These are phyloP conservation scores for Synanceia verrucosa DNA, from an alignment of 2,797 vertebrate genomes.

Conservation along the genomic window DNA sequence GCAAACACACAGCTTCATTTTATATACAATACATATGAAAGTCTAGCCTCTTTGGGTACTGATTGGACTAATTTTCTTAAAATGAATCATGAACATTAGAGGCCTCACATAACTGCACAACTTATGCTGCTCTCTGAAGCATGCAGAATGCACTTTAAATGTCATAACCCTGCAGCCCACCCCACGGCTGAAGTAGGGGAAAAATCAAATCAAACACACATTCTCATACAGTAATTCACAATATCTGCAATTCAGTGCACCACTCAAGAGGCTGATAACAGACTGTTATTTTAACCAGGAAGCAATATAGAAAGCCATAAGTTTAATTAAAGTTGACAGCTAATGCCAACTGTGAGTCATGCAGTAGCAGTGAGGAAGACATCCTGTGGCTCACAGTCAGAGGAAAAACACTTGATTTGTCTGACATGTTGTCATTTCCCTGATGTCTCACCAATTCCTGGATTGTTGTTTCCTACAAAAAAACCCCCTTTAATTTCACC, in stretches of 20 bases:
- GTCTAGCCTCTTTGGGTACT: background rate
- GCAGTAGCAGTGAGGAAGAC: background rate
- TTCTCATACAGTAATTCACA: background rate
- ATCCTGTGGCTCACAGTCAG: background rate
- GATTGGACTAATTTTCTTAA: constrained; percentile 37
- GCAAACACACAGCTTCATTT: constrained; percentile 13
- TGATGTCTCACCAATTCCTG: background rate
- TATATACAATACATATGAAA: constrained; percentile 20
- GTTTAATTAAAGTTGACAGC: constrained; percentile 24
- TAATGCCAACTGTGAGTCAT: constrained; percentile 27
- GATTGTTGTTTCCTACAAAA: background rate
- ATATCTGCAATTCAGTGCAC: constrained; percentile 23
- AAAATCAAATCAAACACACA: constrained; percentile 2
- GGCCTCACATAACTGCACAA: constrained; percentile 51
- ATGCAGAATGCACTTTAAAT: constrained; percentile 62
- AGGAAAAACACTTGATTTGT: constrained; percentile 19
- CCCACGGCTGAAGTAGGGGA: background rate
- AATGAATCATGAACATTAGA: constrained; percentile 69
- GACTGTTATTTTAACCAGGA: constrained; percentile 5
- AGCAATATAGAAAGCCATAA: constrained; percentile 8
- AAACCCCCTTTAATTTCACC: background rate
- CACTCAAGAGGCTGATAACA: constrained; percentile 7
- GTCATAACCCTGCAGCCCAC: constrained; percentile 51
- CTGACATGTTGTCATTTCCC: constrained; percentile 13
- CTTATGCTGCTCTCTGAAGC: constrained; percentile 46